Evolutionary conservation across 2,113 vertebrate genomes (phyloP).

Genomic region (Mus musculus): GRCm39 chr16:34257001-34257500

Average conservation of each 20-base stretch:
- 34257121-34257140: slow-evolving; percentile 37
- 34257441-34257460: not conserved
- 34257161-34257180: slow-evolving; percentile 22
- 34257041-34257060: slow-evolving; percentile 63
- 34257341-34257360: not conserved
- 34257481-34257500: slow-evolving; percentile 42
- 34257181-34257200: not conserved
- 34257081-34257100: slow-evolving; percentile 68
- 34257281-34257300: slow-evolving; percentile 50
- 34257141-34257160: slow-evolving; percentile 45
- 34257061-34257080: not conserved
- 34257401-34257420: too few species aligned
- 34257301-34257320: not conserved
- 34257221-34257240: slow-evolving; percentile 58
- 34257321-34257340: not conserved
- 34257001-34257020: slow-evolving; percentile 57
- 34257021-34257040: slow-evolving; percentile 42
- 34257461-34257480: slow-evolving; percentile 57
- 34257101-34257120: slow-evolving; percentile 52
- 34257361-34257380: not conserved
- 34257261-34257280: slow-evolving; percentile 10
- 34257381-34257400: too few species aligned
- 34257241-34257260: slow-evolving; percentile 39
- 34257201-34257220: slow-evolving; percentile 69
- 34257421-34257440: not conserved